These are phyloP conservation scores for Porphyrio hochstetteri DNA, from an alignment of 2,113 vertebrate genomes.

Conservation along the genomic window DNA sequence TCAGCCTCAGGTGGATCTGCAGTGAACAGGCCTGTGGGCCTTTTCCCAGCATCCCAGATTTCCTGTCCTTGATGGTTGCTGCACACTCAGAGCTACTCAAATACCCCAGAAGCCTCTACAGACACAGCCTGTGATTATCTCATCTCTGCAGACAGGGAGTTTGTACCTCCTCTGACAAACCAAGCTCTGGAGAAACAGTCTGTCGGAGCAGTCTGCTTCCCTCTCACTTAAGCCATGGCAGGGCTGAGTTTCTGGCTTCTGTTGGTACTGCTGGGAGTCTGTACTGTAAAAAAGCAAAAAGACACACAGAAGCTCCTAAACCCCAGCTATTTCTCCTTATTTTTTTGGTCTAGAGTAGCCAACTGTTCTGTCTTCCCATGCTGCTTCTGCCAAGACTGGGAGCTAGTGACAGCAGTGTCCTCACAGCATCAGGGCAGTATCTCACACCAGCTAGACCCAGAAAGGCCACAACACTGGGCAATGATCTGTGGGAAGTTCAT, in stretches of 20 bases:
- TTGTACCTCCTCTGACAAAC: conserved; percentile 13
- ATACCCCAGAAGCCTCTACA: neutral
- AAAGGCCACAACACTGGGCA: neutral
- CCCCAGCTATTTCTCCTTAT: neutral
- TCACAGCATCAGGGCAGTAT: neutral
- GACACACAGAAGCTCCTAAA: neutral
- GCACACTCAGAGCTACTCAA: neutral
- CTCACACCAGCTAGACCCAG: neutral
- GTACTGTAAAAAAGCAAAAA: neutral
- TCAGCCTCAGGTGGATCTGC: neutral
- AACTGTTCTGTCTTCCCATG: neutral
- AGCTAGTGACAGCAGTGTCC: neutral
- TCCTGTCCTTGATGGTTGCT: neutral
- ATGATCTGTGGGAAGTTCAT: fast-evolving
- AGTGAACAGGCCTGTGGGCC: neutral
- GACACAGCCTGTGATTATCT: conserved; percentile 19
- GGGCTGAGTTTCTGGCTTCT: neutral
- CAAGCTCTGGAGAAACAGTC: neutral
- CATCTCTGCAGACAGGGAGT: neutral
- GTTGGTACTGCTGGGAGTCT: neutral
- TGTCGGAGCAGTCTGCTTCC: neutral
- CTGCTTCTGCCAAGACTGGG: neutral
- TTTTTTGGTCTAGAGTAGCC: neutral
- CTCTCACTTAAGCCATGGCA: neutral
- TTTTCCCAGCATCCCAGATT: neutral